Conservation (phyloP, 1,140 invertebrate genomes). For the Lasaia peninsularis region DNA sequence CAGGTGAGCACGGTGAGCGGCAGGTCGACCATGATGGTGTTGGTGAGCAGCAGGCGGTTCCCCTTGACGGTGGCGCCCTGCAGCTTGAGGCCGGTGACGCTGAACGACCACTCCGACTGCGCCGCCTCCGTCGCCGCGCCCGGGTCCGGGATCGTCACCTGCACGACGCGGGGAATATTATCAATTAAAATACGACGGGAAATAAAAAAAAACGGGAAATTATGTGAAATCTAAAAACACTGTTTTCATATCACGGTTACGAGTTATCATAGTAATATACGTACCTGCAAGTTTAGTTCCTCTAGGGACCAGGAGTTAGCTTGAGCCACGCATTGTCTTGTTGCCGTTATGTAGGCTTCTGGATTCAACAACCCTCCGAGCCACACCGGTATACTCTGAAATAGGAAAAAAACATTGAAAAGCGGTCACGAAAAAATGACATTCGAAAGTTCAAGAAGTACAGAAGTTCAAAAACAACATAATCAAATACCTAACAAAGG, state of each 20-base stretch:
- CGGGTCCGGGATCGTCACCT: slow-evolving; percentile 81
- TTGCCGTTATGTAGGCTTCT: slow-evolving; percentile 99
- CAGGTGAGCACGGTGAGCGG: slow-evolving; percentile 92
- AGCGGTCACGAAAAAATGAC: background rate
- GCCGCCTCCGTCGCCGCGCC: slow-evolving; percentile 73
- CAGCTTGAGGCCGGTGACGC: slow-evolving; percentile 91
- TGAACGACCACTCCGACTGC: slow-evolving; percentile 88
- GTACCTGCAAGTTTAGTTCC: slow-evolving; percentile 95
- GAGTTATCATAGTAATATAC: background rate
- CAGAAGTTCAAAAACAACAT: too few relatives aligned
- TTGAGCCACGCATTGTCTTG: slow-evolving; percentile 97
- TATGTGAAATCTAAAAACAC: background rate
- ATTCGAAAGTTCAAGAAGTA: too few relatives aligned
- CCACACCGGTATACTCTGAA: slow-evolving; percentile 94
- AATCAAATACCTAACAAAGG: too few relatives aligned
- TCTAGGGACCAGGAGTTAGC: slow-evolving; percentile 95
- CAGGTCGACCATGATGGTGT: slow-evolving; percentile 95
- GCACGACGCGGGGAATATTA: too few relatives aligned
- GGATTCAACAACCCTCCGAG: slow-evolving; percentile 97
- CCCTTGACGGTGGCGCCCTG: slow-evolving; percentile 96
- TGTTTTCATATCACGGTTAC: background rate
- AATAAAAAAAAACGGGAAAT: too few relatives aligned
- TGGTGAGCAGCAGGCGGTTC: slow-evolving; percentile 93
- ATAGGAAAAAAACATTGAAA: slow-evolving; percentile 13
- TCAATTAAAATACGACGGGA: too few relatives aligned